Evolutionary conservation across 2,797 vertebrate genomes (phyloP), one percentile per base, ranked within the genome.

Genomic region (Pterois miles): DNA sequence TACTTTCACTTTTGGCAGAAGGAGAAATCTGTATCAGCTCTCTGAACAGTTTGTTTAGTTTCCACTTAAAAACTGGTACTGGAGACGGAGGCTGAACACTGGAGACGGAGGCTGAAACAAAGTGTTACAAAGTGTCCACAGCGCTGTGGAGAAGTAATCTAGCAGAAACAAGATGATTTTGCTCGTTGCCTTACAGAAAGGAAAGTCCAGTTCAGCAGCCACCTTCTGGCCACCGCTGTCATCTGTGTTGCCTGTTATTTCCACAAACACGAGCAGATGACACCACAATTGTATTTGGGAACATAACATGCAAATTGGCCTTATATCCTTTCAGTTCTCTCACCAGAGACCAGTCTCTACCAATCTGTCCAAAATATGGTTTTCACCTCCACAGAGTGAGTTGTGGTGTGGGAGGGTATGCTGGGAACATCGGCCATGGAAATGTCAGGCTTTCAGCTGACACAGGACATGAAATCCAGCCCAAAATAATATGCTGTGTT

Each of bases 251-350:
- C 54, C 66, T 4, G 12, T 75, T 76, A 66, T 77, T 82, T 80
- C 64, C 70, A 78, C 76, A 78, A 82, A 80, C 76, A 82, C 33
- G 66, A 80, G 38, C 81, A 84, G 84, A 74, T 78, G 84, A 82
- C 43, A 67, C 70, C 66, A 57, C 71, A 63, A 75, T 72, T 75
- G 14, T 76, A 68, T 80, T 82, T 84, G 67, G 63, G 71, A 82
- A 54, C 36, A 78, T 34, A 52, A 70, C 65, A 83, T 79, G 72
- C 78, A 81, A 79, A 83, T 81, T 67, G 74, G 68, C 64, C 71
- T 67, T 23, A 34, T 48, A 34, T 62, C 48, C 46, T 14, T 20
- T 6, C 58, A 46, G 8, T 40, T 67, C 74, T 74, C 65, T 38
- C 74, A 65, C 46, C 63, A 48, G 64, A 54, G 56, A 73, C 33